These are phyloP conservation scores for Trinorchestia longiramus DNA, from an alignment of 1,140 invertebrate genomes.

Conservation along the genomic window DNA sequence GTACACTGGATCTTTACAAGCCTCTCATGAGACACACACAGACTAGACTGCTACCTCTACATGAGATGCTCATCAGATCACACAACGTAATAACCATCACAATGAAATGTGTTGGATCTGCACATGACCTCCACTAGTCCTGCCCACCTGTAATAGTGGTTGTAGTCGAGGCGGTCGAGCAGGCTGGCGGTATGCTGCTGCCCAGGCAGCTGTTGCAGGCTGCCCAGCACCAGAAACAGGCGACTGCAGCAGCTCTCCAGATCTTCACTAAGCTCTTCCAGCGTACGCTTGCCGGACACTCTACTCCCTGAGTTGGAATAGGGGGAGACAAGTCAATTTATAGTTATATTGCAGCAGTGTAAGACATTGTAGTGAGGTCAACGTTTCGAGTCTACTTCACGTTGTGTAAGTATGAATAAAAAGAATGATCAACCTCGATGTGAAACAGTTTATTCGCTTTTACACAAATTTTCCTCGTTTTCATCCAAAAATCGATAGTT, in stretches of 20 bases:
- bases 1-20: too few relatives aligned
- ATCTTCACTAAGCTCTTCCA: constrained; percentile 42
- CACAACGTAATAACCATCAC: background rate
- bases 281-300: background rate
- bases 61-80: background rate
- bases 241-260: constrained; percentile 58
- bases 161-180: constrained; percentile 61
- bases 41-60: background rate
- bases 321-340: background rate
- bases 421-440: too few relatives aligned
- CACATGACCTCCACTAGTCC: background rate
- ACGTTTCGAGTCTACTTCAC: too few relatives aligned
- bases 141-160: constrained; percentile 57
- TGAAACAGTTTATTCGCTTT: too few relatives aligned
- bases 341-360: too few relatives aligned
- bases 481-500: too few relatives aligned
- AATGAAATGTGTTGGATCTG: background rate
- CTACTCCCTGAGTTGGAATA: background rate
- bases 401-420: too few relatives aligned
- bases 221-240: constrained; percentile 59
- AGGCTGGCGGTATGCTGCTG: constrained; percentile 60
- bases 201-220: constrained; percentile 57
- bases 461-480: too few relatives aligned
- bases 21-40: background rate
- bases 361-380: too few relatives aligned